Evolutionary conservation across 2,888 invertebrate genomes (phyloP), one percentile per base, ranked within the genome.

Genomic region (Drosophila nigricruria): DNA sequence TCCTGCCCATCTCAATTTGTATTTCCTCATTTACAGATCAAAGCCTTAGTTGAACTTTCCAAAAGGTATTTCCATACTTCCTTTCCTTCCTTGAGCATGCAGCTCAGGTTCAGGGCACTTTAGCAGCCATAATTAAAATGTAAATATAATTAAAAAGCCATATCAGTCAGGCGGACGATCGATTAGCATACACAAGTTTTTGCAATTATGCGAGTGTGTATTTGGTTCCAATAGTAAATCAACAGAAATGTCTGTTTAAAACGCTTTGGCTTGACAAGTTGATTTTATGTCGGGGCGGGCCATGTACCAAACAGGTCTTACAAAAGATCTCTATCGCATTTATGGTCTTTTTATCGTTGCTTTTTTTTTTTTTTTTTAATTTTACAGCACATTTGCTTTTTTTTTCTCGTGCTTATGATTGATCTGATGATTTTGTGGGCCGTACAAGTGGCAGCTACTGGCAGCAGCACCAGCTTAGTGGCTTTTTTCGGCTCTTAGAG

Each of bases 181-280:
- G 73, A 84, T 84, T 84, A 83, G 88, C 84, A 84, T 84, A 83
- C 84, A 89, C 89, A 89, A 89, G 75, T 78, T 68, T 89, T 89
- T 86, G 73, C 84, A 75, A 84, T 89, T 88, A 88, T 88, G 53
- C 25, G 53, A 25, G 25, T 38, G 68, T 82, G 52, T 71, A 49
- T 72, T 52, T 52, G 20, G 70, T 67, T 66, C 62, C 71, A 74
- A 83, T 80, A 67, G 73, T 83, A 89, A 86, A 83, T 83, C 84
- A 84, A 78, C 84, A 84, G 78, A 87, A 70, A 83, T 87, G 83
- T 89, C 87, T 87, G 78, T 38, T 75, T 59, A 70, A 73, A 86
- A 66, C 75, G 73, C 83, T 70, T 72, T 59, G 69, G 77, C 53
- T 71, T 83, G 87, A 89, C 84, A 89, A 83, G 78, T 82, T 72